These are phyloP conservation scores for Lepidocyrtoides sp. DNA, from an alignment of 2,888 invertebrate genomes.

Conservation along the genomic window DNA sequence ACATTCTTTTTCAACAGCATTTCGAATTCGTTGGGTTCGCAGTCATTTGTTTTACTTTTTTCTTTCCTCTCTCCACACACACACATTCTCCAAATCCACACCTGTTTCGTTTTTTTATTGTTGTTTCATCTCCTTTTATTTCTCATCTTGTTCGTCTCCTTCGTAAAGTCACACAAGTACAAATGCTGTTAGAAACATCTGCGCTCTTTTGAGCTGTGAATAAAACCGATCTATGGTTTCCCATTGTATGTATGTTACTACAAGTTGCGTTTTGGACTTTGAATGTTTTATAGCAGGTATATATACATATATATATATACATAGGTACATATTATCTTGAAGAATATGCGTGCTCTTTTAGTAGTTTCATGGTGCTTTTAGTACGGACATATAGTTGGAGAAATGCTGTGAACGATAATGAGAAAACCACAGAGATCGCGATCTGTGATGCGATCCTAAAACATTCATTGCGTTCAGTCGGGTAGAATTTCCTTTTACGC, in stretches of 20 bases:
- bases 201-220: slow-evolving; percentile 35
- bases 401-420: slow-evolving; percentile 46
- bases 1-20: too few species aligned
- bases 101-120: slow-evolving; percentile 38
- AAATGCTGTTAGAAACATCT: slow-evolving; percentile 36
- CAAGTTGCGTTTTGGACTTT: not conserved
- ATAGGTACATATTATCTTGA: too few species aligned
- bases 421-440: slow-evolving; percentile 55
- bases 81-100: not conserved
- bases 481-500: not conserved
- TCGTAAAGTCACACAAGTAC: not conserved
- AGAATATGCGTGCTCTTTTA: too few species aligned
- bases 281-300: too few species aligned
- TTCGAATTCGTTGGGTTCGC: not conserved
- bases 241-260: not conserved
- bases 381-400: not conserved
- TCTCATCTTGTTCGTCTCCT: not conserved
- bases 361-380: not conserved
- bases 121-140: slow-evolving; percentile 15
- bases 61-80: not conserved
- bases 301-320: not conserved
- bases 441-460: not conserved
- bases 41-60: slow-evolving; percentile 16
- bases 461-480: not conserved
- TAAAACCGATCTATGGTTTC: not conserved